These are phyloP conservation scores for Cinclus cinclus DNA, from an alignment of 2,113 vertebrate genomes.

Conservation along the genomic window DNA sequence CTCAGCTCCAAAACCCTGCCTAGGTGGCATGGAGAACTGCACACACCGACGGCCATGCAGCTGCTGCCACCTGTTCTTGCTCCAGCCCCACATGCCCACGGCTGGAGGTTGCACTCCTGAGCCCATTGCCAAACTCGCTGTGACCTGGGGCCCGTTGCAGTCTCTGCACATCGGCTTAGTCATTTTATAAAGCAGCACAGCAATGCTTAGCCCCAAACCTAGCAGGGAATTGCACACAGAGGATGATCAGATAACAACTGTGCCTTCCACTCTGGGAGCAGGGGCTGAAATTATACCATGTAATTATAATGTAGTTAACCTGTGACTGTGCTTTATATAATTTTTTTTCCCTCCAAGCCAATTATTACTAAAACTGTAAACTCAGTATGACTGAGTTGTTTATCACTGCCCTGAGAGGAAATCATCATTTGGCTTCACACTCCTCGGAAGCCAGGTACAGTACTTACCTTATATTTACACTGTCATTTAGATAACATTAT, in stretches of 20 bases:
- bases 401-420: constrained; percentile 43
- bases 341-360: constrained; percentile 29
- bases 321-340: neutral
- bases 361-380: constrained; percentile 49
- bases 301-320: constrained; percentile 58
- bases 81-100: accelerated
- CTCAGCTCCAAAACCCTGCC: neutral
- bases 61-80: neutral
- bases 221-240: neutral
- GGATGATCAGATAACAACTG: constrained; percentile 53
- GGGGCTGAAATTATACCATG: constrained; percentile 42
- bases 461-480: constrained; percentile 24
- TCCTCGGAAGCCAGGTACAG: constrained; percentile 19
- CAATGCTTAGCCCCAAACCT: constrained; percentile 55
- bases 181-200: constrained; percentile 39
- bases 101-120: neutral
- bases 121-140: accelerated
- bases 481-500: constrained; percentile 31
- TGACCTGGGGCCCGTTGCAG: accelerated
- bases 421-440: neutral
- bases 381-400: constrained; percentile 45
- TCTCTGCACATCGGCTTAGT: neutral
- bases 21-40: accelerated
- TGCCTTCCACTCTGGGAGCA: constrained; percentile 44
- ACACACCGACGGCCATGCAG: accelerated